phyloP scores from a whole-genome alignment of 2,797 vertebrate genomes.

The Bufotes viridis region DNA sequence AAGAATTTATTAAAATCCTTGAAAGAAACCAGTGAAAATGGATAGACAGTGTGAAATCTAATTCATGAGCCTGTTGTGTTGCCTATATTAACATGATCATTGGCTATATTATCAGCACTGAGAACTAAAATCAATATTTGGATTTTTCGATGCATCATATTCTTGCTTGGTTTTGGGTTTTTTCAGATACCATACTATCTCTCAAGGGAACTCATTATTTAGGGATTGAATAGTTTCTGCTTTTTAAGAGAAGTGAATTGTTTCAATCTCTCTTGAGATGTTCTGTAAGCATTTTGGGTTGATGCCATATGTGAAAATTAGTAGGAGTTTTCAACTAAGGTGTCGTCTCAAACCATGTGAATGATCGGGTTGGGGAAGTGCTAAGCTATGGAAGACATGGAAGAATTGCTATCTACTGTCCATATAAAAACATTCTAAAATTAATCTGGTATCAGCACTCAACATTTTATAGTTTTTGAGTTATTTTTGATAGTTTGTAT shows the following conservation, averaged over 20 bases:
- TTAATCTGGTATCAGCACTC: not conserved
- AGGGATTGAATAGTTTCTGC: constrained; percentile 28
- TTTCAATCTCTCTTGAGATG: constrained; percentile 35
- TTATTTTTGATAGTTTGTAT: not conserved
- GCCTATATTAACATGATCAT: constrained; percentile 5
- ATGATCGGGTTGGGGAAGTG: not conserved
- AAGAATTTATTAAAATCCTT: not conserved
- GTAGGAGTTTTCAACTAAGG: not conserved
- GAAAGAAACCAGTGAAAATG: not conserved
- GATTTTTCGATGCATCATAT: not conserved
- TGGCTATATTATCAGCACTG: constrained; percentile 12
- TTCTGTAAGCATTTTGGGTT: constrained; percentile 1
- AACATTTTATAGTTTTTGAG: not conserved
- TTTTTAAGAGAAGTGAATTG: constrained; percentile 38
- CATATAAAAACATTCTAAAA: not conserved
- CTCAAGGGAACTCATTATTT: constrained; percentile 51
- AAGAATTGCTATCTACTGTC: not conserved
- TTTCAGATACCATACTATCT: constrained; percentile 1
- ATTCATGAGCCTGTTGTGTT: not conserved
- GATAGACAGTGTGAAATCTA: not conserved
- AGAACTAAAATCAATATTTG: not conserved
- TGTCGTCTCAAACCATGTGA: not conserved
- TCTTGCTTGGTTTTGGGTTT: not conserved
- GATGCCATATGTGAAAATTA: constrained; percentile 38
- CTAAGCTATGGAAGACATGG: not conserved